A percentile compares a stretch with the other conserved stretches of the same genome.
These are phyloP conservation scores for Cheilosia variabilis DNA, from an alignment of 2,888 invertebrate genomes.

Conservation along the genomic window DNA sequence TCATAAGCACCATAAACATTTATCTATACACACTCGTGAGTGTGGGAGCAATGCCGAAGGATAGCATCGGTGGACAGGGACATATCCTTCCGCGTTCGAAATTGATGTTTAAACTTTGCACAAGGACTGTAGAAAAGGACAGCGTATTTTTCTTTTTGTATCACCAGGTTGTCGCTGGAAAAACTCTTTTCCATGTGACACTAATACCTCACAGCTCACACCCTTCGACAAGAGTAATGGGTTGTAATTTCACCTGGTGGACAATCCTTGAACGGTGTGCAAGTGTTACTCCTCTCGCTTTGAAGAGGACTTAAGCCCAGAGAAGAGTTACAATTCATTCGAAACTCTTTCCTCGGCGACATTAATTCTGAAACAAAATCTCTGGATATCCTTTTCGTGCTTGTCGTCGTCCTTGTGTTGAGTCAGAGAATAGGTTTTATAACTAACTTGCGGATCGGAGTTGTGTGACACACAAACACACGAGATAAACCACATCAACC, in stretches of 20 bases:
- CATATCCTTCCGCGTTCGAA: constrained; percentile 34
- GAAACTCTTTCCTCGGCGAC: constrained; percentile 17
- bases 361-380: constrained; percentile 40
- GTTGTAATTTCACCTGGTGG: constrained; percentile 61
- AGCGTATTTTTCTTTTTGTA: constrained; percentile 4
- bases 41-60: constrained; percentile 14
- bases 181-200: constrained; percentile 7
- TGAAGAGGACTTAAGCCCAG: constrained; percentile 15
- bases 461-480: not conserved
- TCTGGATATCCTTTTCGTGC: constrained; percentile 31
- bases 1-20: constrained; percentile 28
- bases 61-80: constrained; percentile 34
- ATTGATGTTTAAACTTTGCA: constrained; percentile 45
- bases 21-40: not conserved
- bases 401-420: constrained; percentile 6
- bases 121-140: constrained; percentile 20
- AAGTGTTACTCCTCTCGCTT: not conserved
- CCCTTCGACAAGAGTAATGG: constrained; percentile 42
- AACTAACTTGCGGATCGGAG: constrained; percentile 23
- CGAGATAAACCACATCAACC: not conserved
- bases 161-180: constrained; percentile 33
- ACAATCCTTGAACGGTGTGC: constrained; percentile 12
- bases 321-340: constrained; percentile 42
- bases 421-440: constrained; percentile 2
- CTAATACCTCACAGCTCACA: constrained; percentile 8